Evolutionary conservation across 2,797 vertebrate species (phyloP), one percentile per base, ranked within the genome.

Genomic region (Siniperca obscura): DNA sequence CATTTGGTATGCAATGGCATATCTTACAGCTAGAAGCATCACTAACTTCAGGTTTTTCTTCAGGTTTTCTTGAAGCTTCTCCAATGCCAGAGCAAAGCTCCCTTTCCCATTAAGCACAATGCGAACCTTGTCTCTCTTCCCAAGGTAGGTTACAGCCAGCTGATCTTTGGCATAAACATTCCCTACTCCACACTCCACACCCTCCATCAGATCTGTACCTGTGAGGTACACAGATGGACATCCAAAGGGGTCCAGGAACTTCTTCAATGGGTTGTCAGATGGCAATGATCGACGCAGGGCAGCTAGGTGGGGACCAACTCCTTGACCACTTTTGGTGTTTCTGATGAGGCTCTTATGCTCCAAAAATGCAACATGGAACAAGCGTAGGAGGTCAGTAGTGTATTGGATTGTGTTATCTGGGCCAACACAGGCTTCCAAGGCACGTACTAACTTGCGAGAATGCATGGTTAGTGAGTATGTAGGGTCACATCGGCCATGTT

Each of bases 401-500:
- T 93, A 93, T 16, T 72, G 69, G 40, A 93, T 81, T 72, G 65
- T 83, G 30, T 90, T 84, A 66, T 94, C 91, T 65, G 91, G 86
- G 14, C 83, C 62, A 52, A 87, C 25, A 64, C 71, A 76, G 12
- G 93, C 92, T 22, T 53, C 87, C 56, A 96, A 88, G 10, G 90
- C 90, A 66, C 86, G 69, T 36, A 94, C 74, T 36, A 96, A 89
- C 79, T 93, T 93, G 10, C 82, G 86, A 46, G 95, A 96, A 75
- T 91, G 87, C 61, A 67, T 83, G 34, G 94, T 95, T 50, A 94
- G 53, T 30, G 96, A 95, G 83, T 96, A 96, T 9, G 96, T 96
- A 12, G 96, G 96, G 89, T 96, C 96, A 83, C 96, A 96, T 48
- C 96, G 94, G 48, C 96, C 96, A 44, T 96, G 96, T 89, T 96